Evolutionary conservation across 2,888 invertebrate species (phyloP), one percentile per base, ranked within the genome.

Genomic region (Mechanitis mazaeus): DNA sequence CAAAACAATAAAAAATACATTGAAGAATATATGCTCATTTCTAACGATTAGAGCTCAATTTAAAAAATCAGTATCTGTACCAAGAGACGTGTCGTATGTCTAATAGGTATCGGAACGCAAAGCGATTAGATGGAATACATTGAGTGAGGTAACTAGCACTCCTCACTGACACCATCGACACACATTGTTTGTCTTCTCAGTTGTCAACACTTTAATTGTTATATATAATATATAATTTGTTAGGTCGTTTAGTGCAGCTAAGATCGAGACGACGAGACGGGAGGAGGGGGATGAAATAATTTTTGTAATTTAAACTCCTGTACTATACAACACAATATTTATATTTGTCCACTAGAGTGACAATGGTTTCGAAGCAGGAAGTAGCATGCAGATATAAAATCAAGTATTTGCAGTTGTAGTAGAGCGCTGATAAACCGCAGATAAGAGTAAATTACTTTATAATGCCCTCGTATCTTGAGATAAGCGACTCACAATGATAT

Each of bases 371-470:
- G 54, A 55, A 53, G 12, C 56, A 59, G 58, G 62, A 62, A 62
- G 58, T 45, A 55, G 28, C 55, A 20, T 7, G 33, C 2, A 59
- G 55, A 56, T 56, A 35, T 35, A 35, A 35, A 35, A 56, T 55
- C 45, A 53, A 62, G 61, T 58, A 45, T 62, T 59, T 58, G 58
- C 12, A 45, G 45, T 47, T 45, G 28, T 42, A 42, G 9, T 9
- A 9, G 42, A 42, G 42, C 42, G 9, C 42, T 9, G 42, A 42
- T 42, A 42, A 42, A 11, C 42, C 2, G 9, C 4, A 45, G 59
- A 50, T 63, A 63, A 55, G 59, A 42, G 47, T 50, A 65, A 65
- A 65, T 65, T 63, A 57, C 55, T 63, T 65, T 65, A 65, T 63
- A 65, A 65, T 65, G 59, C 60, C 53, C 35, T 59, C 50, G 61